These are phyloP conservation scores for human DNA, from an alignment of 2,113 vertebrate genomes.

Conservation along the genomic window GRCh38 chr5:84852001-84852500, in stretches of 20 bases:
- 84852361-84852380: neutral
- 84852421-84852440: neutral
- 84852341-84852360: neutral
- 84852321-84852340: neutral
- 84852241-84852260: constrained; percentile 61
- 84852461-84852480: neutral
- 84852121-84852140: constrained; percentile 68
- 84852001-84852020: constrained; percentile 72
- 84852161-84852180: constrained; percentile 69
- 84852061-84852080: constrained; percentile 68
- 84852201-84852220: constrained; percentile 38
- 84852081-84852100: constrained; percentile 43
- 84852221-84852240: constrained; percentile 71
- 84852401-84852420: neutral
- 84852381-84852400: neutral
- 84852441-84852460: neutral
- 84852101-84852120: constrained; percentile 81
- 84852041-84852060: constrained; percentile 68
- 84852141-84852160: constrained; percentile 76
- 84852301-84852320: neutral
- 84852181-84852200: constrained; percentile 78
- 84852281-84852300: constrained; percentile 24
- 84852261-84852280: constrained; percentile 77
- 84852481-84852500: neutral
- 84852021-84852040: constrained; percentile 72